These are phyloP conservation scores for western clawed frog (Xenopus tropicalis) DNA, from an alignment of 2,113 vertebrate species.

Conservation along the genomic window DNA sequence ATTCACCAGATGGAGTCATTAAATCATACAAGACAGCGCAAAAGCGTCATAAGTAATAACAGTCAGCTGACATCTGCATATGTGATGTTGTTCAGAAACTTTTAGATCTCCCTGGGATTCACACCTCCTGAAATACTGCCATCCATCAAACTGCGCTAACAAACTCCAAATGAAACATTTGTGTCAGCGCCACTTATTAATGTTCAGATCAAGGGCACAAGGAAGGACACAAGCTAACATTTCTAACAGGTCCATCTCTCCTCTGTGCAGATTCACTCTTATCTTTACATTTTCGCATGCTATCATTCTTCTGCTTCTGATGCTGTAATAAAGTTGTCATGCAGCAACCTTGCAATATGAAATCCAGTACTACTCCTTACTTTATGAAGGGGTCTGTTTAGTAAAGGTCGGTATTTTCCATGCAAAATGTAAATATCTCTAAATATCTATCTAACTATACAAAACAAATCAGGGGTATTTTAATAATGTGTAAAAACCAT, in stretches of 20 bases:
- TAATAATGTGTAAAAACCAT: too few relatives aligned
- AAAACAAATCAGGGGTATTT: too few relatives aligned
- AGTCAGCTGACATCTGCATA: background rate
- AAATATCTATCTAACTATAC: too few relatives aligned
- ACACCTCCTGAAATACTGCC: background rate
- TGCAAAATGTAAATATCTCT: too few relatives aligned
- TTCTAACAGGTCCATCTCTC: background rate
- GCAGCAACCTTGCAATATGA: background rate
- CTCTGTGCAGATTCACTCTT: background rate
- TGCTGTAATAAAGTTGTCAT: background rate
- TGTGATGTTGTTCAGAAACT: background rate
- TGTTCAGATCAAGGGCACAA: background rate
- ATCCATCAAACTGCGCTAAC: background rate
- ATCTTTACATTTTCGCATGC: background rate
- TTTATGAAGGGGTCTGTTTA: too few relatives aligned
- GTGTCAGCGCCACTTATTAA: constrained; percentile 6
- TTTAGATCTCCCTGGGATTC: background rate
- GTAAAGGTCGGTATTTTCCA: too few relatives aligned
- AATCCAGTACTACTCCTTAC: too few relatives aligned
- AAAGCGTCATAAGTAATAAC: background rate
- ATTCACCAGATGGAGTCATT: background rate
- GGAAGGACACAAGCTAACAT: constrained; percentile 2
- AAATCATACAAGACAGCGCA: background rate
- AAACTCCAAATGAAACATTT: constrained; percentile 3
- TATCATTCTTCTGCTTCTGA: background rate